phyloP scores from a whole-genome alignment of 2,113 vertebrate genomes.

The Myrmecophaga tridactyla region DNA sequence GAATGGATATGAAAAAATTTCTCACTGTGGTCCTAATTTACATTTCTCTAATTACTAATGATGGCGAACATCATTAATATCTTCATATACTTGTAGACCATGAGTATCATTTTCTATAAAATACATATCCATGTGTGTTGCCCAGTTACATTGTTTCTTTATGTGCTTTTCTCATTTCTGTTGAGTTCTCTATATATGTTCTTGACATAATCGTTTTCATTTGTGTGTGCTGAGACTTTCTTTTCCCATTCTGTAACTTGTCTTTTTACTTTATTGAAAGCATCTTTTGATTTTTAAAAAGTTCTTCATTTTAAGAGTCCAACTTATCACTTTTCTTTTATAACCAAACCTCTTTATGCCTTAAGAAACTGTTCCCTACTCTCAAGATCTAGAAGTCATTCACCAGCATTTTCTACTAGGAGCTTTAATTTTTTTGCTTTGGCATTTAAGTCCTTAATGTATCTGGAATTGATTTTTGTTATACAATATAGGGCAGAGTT shows the following conservation, averaged over 20 bases:
- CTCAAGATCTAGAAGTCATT: not conserved
- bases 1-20: not conserved
- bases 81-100: not conserved
- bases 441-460: not conserved
- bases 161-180: not conserved
- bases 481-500: not conserved
- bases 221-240: not conserved
- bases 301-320: not conserved
- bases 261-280: not conserved
- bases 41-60: not conserved
- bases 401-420: not conserved
- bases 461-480: not conserved
- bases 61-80: not conserved
- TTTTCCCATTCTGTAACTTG: not conserved
- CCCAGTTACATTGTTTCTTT: not conserved
- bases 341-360: not conserved
- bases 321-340: slow-evolving; percentile 3
- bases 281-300: not conserved
- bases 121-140: not conserved
- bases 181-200: not conserved
- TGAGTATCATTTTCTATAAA: not conserved
- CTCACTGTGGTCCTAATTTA: not conserved
- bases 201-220: not conserved
- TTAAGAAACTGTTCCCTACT: slow-evolving; percentile 10
- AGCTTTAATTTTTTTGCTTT: slow-evolving; percentile 28